phyloP scores from a whole-genome alignment of 1,140 invertebrate genomes.

The Anastrepha ludens region DNA sequence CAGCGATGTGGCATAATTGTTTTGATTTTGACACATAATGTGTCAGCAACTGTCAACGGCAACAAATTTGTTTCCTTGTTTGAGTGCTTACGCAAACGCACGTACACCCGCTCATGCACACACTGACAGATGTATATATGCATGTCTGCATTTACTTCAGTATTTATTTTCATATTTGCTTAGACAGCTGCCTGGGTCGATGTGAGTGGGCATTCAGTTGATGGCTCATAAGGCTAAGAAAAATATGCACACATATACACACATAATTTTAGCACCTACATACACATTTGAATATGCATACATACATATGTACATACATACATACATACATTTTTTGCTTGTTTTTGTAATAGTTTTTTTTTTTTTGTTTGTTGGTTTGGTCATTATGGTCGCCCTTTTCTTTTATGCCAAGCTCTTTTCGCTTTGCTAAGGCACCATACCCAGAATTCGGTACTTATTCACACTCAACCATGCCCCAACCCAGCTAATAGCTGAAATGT shows the following conservation, averaged over 20 bases:
- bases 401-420: background rate
- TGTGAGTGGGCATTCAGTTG: background rate
- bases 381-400: background rate
- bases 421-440: background rate
- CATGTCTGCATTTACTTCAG: background rate
- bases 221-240: background rate
- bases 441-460: background rate
- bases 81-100: background rate
- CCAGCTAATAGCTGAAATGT: too few relatives aligned
- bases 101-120: background rate
- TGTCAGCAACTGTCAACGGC: slow-evolving; percentile 4
- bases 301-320: background rate
- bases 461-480: too few relatives aligned
- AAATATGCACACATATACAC: background rate
- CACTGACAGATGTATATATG: background rate
- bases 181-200: background rate
- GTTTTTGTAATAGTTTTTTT: background rate
- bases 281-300: too few relatives aligned
- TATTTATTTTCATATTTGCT: background rate
- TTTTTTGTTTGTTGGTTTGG: background rate
- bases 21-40: slow-evolving; percentile 15
- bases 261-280: too few relatives aligned
- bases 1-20: background rate
- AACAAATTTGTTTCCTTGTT: background rate
- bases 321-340: background rate